Percentiles rank a stretch among this genome's conserved stretches.
Conservation (phyloP, 2,797 vertebrate species). For the Tokudaia tokunoshimensis region DNA sequence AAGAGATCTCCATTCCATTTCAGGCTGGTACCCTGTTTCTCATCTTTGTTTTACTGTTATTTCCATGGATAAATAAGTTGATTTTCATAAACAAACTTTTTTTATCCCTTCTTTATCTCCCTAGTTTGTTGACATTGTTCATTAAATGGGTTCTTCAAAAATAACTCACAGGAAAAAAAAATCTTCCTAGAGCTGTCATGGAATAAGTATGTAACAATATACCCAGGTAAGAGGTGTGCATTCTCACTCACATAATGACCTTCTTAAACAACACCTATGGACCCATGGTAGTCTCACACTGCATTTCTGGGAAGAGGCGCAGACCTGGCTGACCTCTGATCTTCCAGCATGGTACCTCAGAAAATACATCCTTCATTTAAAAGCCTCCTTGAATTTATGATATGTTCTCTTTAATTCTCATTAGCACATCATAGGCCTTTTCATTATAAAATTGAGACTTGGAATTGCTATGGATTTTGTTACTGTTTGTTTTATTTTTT, state of each 20-base stretch:
- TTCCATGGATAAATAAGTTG: neutral
- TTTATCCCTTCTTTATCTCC: neutral
- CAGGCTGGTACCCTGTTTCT: neutral
- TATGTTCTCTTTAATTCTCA: neutral
- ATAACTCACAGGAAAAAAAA: neutral
- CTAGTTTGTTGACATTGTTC: neutral
- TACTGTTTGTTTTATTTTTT: neutral
- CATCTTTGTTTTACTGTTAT: neutral
- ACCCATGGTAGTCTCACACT: neutral
- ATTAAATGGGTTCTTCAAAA: neutral
- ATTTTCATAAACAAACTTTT: neutral
- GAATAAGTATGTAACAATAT: accelerated
- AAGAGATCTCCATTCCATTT: neutral
- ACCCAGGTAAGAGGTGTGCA: too few species aligned
- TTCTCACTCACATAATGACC: accelerated
- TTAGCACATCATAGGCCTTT: neutral
- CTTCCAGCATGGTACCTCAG: accelerated
- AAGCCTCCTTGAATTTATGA: neutral
- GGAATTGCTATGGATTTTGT: neutral
- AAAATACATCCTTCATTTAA: neutral
- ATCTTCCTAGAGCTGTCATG: neutral
- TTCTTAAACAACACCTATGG: neutral
- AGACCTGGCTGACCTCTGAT: too few species aligned
- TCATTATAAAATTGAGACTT: neutral
- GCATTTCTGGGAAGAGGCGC: too few species aligned